Conservation (phyloP, 2,113 vertebrate species). For the Malaclemys terrapin region DNA sequence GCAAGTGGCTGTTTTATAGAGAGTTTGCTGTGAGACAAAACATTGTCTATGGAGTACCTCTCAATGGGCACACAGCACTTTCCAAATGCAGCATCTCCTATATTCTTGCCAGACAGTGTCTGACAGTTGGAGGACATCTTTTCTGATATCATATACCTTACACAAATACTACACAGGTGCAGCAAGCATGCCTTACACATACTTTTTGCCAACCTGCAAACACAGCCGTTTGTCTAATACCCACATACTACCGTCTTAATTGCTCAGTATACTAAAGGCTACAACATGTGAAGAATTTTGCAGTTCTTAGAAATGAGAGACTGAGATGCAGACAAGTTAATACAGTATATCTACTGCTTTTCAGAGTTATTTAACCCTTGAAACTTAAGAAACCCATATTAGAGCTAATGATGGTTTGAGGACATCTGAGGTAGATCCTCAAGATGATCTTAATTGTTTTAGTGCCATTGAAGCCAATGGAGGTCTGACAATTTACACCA, state of each 20-base stretch:
- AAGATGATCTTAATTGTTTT: background rate
- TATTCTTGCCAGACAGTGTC: background rate
- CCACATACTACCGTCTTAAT: background rate
- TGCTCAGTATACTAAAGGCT: background rate
- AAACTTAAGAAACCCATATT: background rate
- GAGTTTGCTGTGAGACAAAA: background rate
- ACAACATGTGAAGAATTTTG: background rate
- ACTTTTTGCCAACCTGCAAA: background rate
- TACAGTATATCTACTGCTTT: background rate
- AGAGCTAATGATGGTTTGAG: background rate
- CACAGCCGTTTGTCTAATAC: background rate
- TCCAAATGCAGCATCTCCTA: background rate
- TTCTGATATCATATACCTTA: background rate
- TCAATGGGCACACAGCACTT: fast-evolving
- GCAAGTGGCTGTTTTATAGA: background rate
- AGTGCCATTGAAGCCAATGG: background rate
- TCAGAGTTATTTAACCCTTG: background rate
- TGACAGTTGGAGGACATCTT: background rate
- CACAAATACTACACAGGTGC: background rate
- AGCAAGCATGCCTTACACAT: background rate
- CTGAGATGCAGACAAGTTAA: background rate
- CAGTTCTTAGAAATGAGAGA: background rate
- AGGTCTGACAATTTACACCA: background rate
- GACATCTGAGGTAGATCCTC: background rate
- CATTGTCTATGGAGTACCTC: fast-evolving